phyloP scores from a whole-genome alignment of 2,888 invertebrate species.

The Nephrotoma flavescens region DNA sequence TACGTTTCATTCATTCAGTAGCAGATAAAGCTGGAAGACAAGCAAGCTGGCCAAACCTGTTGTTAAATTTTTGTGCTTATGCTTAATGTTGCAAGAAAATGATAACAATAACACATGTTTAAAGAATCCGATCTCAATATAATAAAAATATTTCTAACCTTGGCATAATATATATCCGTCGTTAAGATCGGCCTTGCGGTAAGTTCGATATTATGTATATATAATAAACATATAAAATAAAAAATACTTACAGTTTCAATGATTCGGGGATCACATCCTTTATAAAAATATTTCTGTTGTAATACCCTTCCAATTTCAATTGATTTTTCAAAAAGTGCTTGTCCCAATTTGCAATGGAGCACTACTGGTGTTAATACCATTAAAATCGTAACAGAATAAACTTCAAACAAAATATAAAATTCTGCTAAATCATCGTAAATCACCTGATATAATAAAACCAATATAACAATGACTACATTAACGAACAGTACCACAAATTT shows the following conservation, averaged over 20 bases:
- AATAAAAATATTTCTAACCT: too few relatives aligned
- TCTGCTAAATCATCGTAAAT: not conserved
- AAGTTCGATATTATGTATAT: too few relatives aligned
- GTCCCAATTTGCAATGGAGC: not conserved
- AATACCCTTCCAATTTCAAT: not conserved
- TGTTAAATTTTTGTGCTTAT: too few relatives aligned
- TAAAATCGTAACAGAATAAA: not conserved
- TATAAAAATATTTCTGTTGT: not conserved
- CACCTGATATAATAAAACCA: not conserved
- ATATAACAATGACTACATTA: not conserved
- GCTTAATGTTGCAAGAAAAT: too few relatives aligned
- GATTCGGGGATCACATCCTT: not conserved
- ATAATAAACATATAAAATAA: too few relatives aligned
- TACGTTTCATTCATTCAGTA: too few relatives aligned
- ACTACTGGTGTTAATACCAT: not conserved
- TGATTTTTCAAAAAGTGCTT: not conserved
- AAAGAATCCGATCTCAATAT: too few relatives aligned
- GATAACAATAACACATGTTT: too few relatives aligned
- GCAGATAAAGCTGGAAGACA: too few relatives aligned
- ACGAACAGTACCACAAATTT: not conserved
- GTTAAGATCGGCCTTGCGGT: too few relatives aligned
- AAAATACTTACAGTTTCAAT: not conserved
- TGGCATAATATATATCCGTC: too few relatives aligned
- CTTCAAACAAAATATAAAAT: not conserved
- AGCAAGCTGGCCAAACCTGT: too few relatives aligned